A percentile compares a stretch with the other conserved stretches of the same genome.
Evolutionary conservation across 2,888 invertebrate genomes (phyloP).

Genomic region (Caenorhabditis panamensis): DNA sequence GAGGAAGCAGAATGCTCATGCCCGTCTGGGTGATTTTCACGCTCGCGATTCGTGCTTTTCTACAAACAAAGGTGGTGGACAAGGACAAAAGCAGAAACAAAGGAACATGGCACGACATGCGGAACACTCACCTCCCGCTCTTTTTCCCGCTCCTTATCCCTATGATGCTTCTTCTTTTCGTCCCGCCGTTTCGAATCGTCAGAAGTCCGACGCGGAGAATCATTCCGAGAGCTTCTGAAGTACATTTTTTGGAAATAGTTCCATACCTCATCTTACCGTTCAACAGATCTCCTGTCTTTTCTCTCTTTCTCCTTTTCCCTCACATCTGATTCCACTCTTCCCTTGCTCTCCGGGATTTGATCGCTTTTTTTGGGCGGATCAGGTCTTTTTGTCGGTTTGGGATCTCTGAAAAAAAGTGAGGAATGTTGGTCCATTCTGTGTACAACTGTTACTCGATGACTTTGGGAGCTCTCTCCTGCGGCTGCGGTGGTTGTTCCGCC

Average conservation of each 20-base stretch:
- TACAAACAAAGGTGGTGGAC: constrained; percentile 10
- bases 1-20: background rate
- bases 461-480: background rate
- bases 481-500: too few relatives aligned
- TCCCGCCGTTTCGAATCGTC: constrained; percentile 5
- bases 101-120: background rate
- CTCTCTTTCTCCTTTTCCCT: background rate
- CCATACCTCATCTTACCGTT: background rate
- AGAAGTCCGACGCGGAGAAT: background rate
- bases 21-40: constrained; percentile 15
- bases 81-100: constrained; percentile 11
- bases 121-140: constrained; percentile 11
- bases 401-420: background rate
- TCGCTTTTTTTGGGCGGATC: background rate
- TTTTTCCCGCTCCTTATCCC: constrained; percentile 9
- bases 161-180: constrained; percentile 4
- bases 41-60: constrained; percentile 30
- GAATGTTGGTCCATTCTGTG: too few relatives aligned
- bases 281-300: background rate
- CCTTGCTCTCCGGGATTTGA: background rate
- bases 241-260: background rate
- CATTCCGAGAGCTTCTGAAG: constrained; percentile 9
- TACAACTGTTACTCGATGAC: background rate
- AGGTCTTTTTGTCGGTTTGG: background rate
- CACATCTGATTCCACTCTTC: background rate